Evolutionary conservation across 2,888 invertebrate genomes (phyloP).

Genomic region (Drosophila borealis): DNA sequence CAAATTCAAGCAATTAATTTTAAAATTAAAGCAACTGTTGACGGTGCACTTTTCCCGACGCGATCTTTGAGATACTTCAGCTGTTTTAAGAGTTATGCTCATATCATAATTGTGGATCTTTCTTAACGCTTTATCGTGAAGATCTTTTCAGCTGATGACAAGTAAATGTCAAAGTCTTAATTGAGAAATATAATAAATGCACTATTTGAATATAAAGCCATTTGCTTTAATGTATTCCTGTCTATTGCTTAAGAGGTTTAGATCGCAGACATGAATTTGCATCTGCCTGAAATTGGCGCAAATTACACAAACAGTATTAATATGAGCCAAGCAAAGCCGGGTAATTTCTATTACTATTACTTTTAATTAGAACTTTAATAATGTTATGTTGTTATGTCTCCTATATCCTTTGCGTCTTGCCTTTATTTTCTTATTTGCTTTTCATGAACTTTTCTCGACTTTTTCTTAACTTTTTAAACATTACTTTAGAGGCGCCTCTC

Average conservation of each 20-base stretch:
- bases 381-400: no score
- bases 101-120: constrained; percentile 2
- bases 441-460: neutral
- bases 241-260: no score
- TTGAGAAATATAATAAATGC: neutral
- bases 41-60: neutral
- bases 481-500: constrained; percentile 22
- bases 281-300: no score
- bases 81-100: neutral
- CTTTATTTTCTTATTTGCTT: neutral
- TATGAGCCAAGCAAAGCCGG: no score
- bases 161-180: neutral
- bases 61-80: constrained; percentile 1
- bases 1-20: neutral
- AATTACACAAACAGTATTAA: no score
- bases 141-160: constrained; percentile 4
- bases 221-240: no score
- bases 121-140: neutral
- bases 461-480: neutral
- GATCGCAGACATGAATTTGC: no score
- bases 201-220: neutral
- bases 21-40: neutral
- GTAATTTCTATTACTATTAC: no score
- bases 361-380: no score
- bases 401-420: no score